These are phyloP conservation scores for Musca domestica DNA, from an alignment of 1,140 invertebrate species.

Conservation along the genomic window DNA sequence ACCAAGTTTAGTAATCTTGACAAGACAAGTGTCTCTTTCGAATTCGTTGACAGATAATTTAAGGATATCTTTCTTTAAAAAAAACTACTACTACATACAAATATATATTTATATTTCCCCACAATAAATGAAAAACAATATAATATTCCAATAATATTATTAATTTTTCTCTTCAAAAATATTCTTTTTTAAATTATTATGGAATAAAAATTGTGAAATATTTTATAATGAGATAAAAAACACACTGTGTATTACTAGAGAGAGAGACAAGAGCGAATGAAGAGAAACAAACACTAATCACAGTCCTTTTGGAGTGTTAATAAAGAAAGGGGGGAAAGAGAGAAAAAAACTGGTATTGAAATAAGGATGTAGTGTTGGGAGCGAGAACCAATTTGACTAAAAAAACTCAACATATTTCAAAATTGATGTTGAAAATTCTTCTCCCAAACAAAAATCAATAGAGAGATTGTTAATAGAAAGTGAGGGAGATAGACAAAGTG, in stretches of 20 bases:
- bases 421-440: no score
- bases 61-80: no score
- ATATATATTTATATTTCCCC: not conserved
- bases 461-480: no score
- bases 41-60: no score
- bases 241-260: no score
- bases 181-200: not conserved
- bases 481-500: no score
- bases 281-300: slow-evolving; percentile 15
- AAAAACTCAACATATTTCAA: no score
- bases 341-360: not conserved
- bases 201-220: not conserved
- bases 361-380: not conserved
- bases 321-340: not conserved
- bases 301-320: slow-evolving; percentile 18
- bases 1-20: not conserved
- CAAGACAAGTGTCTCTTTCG: not conserved
- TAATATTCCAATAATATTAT: not conserved
- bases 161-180: not conserved
- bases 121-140: not conserved
- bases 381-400: no score
- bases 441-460: no score
- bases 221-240: not conserved
- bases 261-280: not conserved
- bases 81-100: no score